Base-by-base conservation (phyloP, 2,113 vertebrate species). In the Rhea pennata region DNA sequence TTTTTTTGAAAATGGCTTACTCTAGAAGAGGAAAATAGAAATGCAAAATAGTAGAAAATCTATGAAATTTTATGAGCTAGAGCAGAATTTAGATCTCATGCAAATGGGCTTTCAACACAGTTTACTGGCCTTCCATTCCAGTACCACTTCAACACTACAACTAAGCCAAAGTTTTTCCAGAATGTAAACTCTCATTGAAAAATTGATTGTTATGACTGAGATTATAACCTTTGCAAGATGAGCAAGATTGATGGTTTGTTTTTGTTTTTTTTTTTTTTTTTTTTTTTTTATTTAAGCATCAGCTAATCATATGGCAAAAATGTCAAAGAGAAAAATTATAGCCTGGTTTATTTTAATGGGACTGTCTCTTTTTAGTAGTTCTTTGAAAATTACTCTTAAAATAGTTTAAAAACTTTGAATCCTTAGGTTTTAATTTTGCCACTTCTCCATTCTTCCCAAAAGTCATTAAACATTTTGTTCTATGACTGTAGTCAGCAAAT, bases 71-170 rank as follows among this genome's bases (percentile, higher is more conserved):
- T 33, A 9, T 21, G 58, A 59, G 6, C 50, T 17, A 40, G 74
- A 27, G 19, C 0, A 2, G 74, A 59, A 13, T 1, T 50, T 36
- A n/a, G 70, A 19, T 13, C 23, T 31, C 10, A 0, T 8, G 42
- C 26, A 4, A 24, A 11, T 1, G 17, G 33, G 5, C 6, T 40
- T 31, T 12, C 15, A 46, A 81, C 29, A 27, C 22, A 5, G 2
- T 0, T 31, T 1, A 3, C 42, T 20, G 44, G 53, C 24, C 62
- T 20, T 44, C 44, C 50, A 14, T 1, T 12, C 1, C 39, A 6
- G 39, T 31, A 2, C 59, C 8, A 54, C 1, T 6, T 61, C 19
- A 70, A 13, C 48, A 1, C 10, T 26, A 2, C 24, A 13, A 2
- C 2, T 16, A 6, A 19, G 48, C 6, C 20, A 75, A 48, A 26